These are phyloP conservation scores for Bombus impatiens DNA, from an alignment of 1,140 invertebrate genomes.

Conservation along the genomic window DNA sequence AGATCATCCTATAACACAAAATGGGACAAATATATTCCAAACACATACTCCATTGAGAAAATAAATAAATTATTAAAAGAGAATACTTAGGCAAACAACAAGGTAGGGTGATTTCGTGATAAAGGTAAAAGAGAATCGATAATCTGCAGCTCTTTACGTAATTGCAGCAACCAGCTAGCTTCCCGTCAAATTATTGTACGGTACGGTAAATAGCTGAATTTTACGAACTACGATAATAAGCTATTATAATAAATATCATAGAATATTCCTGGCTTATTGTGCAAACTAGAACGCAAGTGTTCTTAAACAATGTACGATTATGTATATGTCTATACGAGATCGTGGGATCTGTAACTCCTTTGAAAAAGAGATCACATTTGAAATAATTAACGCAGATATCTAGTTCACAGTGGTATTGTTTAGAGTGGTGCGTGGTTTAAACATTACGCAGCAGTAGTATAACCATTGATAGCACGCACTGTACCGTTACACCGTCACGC, in stretches of 20 bases:
- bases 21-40: too few species aligned
- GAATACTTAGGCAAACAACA: not conserved
- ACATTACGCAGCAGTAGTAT: slow-evolving; percentile 33
- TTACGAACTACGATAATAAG: not conserved
- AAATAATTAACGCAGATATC: slow-evolving; percentile 34
- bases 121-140: not conserved
- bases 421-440: not conserved
- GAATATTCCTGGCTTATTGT: not conserved
- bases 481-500: slow-evolving; percentile 73
- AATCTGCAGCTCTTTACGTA: not conserved
- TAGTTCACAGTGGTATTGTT: slow-evolving; percentile 45
- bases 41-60: not conserved
- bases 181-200: too few species aligned
- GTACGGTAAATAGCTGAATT: not conserved
- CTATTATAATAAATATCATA: not conserved
- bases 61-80: not conserved
- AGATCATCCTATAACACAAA: slow-evolving; percentile 51
- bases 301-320: not conserved
- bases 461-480: slow-evolving; percentile 66
- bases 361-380: not conserved
- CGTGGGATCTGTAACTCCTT: not conserved
- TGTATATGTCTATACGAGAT: too few species aligned
- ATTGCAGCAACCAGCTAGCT: not conserved
- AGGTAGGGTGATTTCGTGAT: not conserved
- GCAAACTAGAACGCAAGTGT: not conserved